Evolutionary conservation across 1,140 invertebrate species (phyloP), one percentile per base, ranked within the genome.

Genomic region (Oscheius sp.): DNA sequence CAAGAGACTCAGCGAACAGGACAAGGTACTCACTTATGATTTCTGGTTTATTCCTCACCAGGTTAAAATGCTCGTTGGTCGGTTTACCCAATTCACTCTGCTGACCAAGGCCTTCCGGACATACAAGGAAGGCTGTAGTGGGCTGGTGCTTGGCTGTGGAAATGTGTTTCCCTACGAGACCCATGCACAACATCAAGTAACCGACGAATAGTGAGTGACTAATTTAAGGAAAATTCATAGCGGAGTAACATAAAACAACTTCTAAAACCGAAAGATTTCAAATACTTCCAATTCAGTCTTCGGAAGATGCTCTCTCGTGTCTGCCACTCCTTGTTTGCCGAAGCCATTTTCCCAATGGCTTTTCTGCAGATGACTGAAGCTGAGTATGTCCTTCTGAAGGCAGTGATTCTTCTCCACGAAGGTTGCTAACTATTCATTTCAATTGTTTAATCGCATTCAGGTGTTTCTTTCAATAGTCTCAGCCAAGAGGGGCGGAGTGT

Each of bases 81-180:
- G 49, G 7, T 55, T 55, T 23, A 55, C 49, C 49, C 49, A 55
- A 26, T 55, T 55, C 49, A 55, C 15, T 55, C 49, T 55, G 15
- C 49, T 55, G 7, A 55, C 49, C 49, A 55, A 55, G 49, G 49
- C 49, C 7, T 55, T 13, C 28, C 49, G 49, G 4, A 55, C 49
- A 7, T 55, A 55, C 23, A 55, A 55, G 28, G 49, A 55, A 26
- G 49, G 49, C 7, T 55, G 49, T 23, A 55, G 49, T 23, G 49
- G 49, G 23, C 49, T 55, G 7, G 49, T 55, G 7, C 49, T 55
- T 26, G 49, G 49, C 23, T 55, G 49, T 23, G 28, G 49, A 7
- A 55, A 55, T 55, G 49, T 55, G 15, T 55, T 55, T 55, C 49
- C 49, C 7, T 55, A 55, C 28, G 49, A 55, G 23, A 55, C 7